Evolutionary conservation across 1,140 invertebrate species (phyloP).

Genomic region (Brachionus rotundiformis): DNA sequence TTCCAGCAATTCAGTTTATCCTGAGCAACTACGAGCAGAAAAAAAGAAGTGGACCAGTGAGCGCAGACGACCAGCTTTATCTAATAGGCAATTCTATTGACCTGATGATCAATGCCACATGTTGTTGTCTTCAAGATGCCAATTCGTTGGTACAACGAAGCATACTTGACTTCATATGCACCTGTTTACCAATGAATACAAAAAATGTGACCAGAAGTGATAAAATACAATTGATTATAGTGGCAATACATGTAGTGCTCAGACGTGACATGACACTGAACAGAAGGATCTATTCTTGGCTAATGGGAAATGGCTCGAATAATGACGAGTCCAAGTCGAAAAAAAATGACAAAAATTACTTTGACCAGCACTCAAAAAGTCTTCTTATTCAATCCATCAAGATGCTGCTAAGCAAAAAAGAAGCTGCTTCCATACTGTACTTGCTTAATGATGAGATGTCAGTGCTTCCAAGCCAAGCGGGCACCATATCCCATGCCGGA

Average conservation of each 20-base stretch:
- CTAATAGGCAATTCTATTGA: slow-evolving; percentile 44
- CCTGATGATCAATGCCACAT: slow-evolving; percentile 70
- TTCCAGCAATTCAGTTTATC: slow-evolving; percentile 80
- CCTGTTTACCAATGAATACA: slow-evolving; percentile 83
- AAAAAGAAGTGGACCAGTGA: slow-evolving; percentile 57
- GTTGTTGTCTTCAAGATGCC: slow-evolving; percentile 75
- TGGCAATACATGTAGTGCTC: slow-evolving; percentile 79
- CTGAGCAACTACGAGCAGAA: slow-evolving; percentile 80
- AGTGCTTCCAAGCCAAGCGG: neutral
- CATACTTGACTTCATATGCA: slow-evolving; percentile 78
- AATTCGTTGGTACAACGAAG: slow-evolving; percentile 82
- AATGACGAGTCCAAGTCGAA: neutral
- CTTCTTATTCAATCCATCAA: slow-evolving; percentile 66
- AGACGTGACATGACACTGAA: slow-evolving; percentile 89
- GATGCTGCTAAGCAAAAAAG: slow-evolving; percentile 62
- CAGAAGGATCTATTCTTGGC: slow-evolving; percentile 79
- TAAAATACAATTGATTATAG: slow-evolving; percentile 76
- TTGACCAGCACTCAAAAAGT: slow-evolving; percentile 73
- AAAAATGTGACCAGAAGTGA: slow-evolving; percentile 74
- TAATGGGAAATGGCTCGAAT: slow-evolving; percentile 68
- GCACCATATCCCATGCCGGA: neutral
- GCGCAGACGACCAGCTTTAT: slow-evolving; percentile 34
- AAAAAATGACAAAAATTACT: slow-evolving; percentile 67
- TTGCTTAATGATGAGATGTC: slow-evolving; percentile 33
- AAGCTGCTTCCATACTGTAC: neutral